phyloP scores from a whole-genome alignment of 1,140 invertebrate species.

The Papilio glaucus region DNA sequence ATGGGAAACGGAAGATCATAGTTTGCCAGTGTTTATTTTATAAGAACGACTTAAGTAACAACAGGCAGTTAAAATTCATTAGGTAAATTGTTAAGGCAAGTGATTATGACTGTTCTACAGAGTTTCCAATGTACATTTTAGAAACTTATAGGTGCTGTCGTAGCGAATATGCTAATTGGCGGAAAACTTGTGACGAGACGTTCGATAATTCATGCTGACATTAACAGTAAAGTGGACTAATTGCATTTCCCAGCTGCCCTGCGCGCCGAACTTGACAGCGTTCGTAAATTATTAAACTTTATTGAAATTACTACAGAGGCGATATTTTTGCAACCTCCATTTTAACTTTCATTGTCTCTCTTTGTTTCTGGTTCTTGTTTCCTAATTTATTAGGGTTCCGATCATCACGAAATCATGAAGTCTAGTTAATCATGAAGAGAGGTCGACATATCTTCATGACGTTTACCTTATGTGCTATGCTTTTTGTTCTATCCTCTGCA shows the following conservation, averaged over 20 bases:
- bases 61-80: not conserved
- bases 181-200: conserved; percentile 5
- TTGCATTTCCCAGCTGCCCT: too few species aligned
- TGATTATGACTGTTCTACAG: not conserved
- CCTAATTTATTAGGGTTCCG: too few species aligned
- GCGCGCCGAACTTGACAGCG: not conserved
- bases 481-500: too few species aligned
- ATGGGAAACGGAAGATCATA: not conserved
- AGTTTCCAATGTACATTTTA: not conserved
- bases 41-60: not conserved
- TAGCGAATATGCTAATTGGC: conserved; percentile 1
- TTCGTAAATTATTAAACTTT: conserved; percentile 10
- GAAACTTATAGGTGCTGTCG: conserved; percentile 5
- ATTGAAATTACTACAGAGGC: not conserved
- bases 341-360: not conserved
- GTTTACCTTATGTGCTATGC: too few species aligned
- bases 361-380: not conserved
- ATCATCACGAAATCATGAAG: too few species aligned
- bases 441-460: too few species aligned
- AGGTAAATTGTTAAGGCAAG: not conserved
- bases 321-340: not conserved
- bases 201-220: conserved; percentile 22
- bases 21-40: not conserved
- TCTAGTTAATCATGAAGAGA: too few species aligned
- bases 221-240: not conserved